Percentiles rank a stretch among this genome's conserved stretches.
Conservation (phyloP, 2,797 vertebrate genomes). For the Orestias chungarensis region DNA sequence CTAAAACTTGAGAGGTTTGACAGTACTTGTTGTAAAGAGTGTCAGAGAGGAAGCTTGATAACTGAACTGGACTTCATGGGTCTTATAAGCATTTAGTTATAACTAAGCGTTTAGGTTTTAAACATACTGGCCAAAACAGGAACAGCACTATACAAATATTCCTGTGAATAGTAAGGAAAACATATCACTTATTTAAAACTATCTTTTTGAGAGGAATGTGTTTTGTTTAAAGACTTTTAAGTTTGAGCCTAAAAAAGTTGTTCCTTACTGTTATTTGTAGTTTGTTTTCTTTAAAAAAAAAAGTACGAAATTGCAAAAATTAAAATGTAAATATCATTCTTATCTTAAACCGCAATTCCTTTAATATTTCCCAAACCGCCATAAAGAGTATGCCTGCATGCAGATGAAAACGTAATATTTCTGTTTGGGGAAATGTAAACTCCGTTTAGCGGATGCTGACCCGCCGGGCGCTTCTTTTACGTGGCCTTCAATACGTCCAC, state of each 20-base stretch:
- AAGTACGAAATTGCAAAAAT: constrained; percentile 1
- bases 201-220: not conserved
- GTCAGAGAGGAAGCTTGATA: not conserved
- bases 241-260: not conserved
- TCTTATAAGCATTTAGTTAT: not conserved
- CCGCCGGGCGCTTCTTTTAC: constrained; percentile 45
- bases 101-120: not conserved
- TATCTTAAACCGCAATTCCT: constrained; percentile 16
- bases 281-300: constrained; percentile 4
- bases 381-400: constrained; percentile 19
- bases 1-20: not conserved
- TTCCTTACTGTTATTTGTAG: not conserved
- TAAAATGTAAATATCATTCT: constrained; percentile 12
- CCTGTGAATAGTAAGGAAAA: not conserved
- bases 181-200: not conserved
- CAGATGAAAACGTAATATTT: constrained; percentile 33
- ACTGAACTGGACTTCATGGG: not conserved
- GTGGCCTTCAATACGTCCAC: constrained; percentile 43
- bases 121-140: not conserved
- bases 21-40: not conserved
- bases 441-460: constrained; percentile 46
- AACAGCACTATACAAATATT: not conserved
- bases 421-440: constrained; percentile 35
- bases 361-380: constrained; percentile 21
- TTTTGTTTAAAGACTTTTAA: not conserved